Conservation (phyloP, 2,113 vertebrate genomes). For the Abramis brama region DNA sequence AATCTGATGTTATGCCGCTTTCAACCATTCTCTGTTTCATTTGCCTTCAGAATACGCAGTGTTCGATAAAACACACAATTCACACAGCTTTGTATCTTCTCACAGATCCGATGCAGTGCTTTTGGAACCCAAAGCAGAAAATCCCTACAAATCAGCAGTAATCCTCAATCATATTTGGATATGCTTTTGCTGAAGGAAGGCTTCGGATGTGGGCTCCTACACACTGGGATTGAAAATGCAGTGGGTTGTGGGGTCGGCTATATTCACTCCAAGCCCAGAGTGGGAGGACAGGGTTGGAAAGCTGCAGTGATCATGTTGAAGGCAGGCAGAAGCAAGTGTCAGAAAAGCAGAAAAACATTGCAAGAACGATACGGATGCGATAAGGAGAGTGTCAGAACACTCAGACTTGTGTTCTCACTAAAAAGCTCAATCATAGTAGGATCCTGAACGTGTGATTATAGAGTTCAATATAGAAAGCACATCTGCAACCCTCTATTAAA, state of each 20-base stretch:
- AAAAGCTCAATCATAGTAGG: conserved; percentile 1
- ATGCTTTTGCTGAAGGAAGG: conserved; percentile 13
- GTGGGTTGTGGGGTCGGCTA: conserved; percentile 62
- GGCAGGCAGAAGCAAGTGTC: conserved; percentile 43
- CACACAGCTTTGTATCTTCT: background rate
- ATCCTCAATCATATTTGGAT: conserved; percentile 2
- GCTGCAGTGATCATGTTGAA: conserved; percentile 61
- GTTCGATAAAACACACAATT: conserved; percentile 50
- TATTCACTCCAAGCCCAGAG: conserved; percentile 63
- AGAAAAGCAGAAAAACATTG: conserved; percentile 23
- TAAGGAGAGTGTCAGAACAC: conserved; percentile 24
- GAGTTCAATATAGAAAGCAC: background rate
- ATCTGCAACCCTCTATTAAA: background rate
- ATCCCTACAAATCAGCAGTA: conserved; percentile 15
- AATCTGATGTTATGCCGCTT: conserved; percentile 58
- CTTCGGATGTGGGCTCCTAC: conserved; percentile 66
- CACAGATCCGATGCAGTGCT: background rate
- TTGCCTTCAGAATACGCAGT: conserved; percentile 17
- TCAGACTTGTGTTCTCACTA: background rate
- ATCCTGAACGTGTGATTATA: background rate
- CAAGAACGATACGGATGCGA: background rate
- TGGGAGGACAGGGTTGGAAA: conserved; percentile 62
- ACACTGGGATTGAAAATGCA: conserved; percentile 69
- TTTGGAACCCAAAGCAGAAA: conserved; percentile 2
- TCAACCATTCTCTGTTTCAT: conserved; percentile 39